phyloP scores from a whole-genome alignment of 1,140 invertebrate genomes.

The Pantala flavescens region DNA sequence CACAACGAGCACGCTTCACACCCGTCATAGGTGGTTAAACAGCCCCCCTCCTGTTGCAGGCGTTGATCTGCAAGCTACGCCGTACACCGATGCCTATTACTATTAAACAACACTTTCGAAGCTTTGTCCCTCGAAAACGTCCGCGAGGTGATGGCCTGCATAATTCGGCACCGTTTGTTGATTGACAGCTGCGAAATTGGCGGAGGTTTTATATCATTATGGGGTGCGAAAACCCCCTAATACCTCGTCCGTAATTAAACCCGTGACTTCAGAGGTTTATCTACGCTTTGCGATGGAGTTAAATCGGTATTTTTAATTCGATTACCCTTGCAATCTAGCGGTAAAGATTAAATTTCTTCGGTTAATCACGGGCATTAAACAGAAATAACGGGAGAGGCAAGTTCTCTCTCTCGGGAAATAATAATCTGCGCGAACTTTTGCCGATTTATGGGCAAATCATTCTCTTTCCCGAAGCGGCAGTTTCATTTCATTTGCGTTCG shows the following conservation, averaged over 20 bases:
- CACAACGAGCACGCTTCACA: too few relatives aligned
- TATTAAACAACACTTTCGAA: neutral
- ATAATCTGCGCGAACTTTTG: too few relatives aligned
- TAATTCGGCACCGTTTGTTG: neutral
- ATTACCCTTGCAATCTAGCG: neutral
- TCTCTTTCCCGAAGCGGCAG: too few relatives aligned
- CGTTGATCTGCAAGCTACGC: neutral
- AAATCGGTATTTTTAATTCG: constrained; percentile 8
- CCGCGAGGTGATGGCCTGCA: neutral
- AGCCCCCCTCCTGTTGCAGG: too few relatives aligned
- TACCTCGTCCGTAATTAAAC: neutral
- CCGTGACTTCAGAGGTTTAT: neutral
- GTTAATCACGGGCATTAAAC: too few relatives aligned
- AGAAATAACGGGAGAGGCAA: too few relatives aligned
- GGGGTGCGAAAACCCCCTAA: neutral
- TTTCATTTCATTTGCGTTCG: too few relatives aligned
- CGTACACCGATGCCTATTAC: neutral
- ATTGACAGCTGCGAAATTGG: neutral
- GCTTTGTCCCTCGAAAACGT: neutral
- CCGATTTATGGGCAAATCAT: too few relatives aligned
- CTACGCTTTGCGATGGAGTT: neutral
- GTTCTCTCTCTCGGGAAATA: too few relatives aligned
- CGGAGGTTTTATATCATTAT: neutral
- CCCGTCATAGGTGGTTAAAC: too few relatives aligned
- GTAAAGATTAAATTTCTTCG: too few relatives aligned